Evolutionary conservation across 1,140 invertebrate species (phyloP), one percentile per base, ranked within the genome.

Genomic region (Ceratitis capitata): DNA sequence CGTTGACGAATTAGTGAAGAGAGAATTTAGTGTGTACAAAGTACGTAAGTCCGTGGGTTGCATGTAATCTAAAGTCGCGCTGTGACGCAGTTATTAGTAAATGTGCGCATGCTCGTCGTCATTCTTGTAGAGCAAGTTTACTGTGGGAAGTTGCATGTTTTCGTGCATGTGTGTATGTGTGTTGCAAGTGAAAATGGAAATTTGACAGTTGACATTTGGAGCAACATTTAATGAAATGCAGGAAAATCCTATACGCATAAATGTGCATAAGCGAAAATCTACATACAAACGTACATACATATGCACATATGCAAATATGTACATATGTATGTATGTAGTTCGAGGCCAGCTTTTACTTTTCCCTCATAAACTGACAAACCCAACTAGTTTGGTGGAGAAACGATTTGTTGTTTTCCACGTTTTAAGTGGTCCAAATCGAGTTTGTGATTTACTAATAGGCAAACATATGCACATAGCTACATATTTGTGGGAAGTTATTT

Each of bases 141-240:
- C 26, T 14, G 23, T 32, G 58, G 26, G 29, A 61, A 7, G 58
- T n/a, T n/a, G 58, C 58, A 56, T 61, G n/a, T 14, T 23, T 7
- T 9, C n/a, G n/a, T n/a, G 58, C 58, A 56, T 61, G n/a, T 14
- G 58, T 7, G 14, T n/a, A 12, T 14, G 58, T 7, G 19, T 47
- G 45, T 47, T 23, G 51, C 23, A 19, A 56, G 51, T 61, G 26
- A 61, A 61, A 61, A 61, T 61, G 26, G 26, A 61, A 61, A 61
- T 61, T 61, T 61, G 58, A 61, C 58, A 26, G 58, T 61, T 32
- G 58, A 61, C 58, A 61, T 61, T 61, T 61, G 58, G 58, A 32
- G 58, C 58, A 32, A 61, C 23, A 29, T 2, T 14, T 29, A 23
- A 14, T 61, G 14, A 26, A 61, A 29, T 61, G 23, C 12, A 9